These are phyloP conservation scores for Caenorhabditis drosophilae DNA, from an alignment of 2,888 invertebrate genomes.

Conservation along the genomic window DNA sequence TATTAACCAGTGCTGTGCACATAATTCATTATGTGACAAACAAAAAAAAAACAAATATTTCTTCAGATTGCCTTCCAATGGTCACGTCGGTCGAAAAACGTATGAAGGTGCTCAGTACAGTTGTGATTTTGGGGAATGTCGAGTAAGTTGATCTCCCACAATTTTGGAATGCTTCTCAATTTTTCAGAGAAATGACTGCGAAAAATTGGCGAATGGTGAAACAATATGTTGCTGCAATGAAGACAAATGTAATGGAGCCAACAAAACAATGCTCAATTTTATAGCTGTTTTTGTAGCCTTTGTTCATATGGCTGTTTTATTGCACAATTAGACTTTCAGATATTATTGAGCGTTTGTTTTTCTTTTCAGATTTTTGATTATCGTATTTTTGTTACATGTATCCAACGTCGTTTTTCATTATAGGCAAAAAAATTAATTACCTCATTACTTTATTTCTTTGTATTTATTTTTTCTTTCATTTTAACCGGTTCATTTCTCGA, in stretches of 20 bases:
- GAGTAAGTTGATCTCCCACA: slow-evolving; percentile 14
- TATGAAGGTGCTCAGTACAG: slow-evolving; percentile 40
- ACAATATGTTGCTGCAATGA: slow-evolving; percentile 30
- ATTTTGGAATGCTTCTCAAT: slow-evolving; percentile 3
- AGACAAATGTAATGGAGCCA: slow-evolving; percentile 25
- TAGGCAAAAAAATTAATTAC: neutral
- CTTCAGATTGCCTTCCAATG: slow-evolving; percentile 35
- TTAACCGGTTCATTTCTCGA: no score
- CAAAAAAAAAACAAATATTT: no score
- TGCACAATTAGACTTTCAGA: no score
- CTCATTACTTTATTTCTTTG: slow-evolving; percentile 1
- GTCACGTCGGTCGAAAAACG: slow-evolving; percentile 28
- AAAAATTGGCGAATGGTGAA: slow-evolving; percentile 18
- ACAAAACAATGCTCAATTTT: neutral
- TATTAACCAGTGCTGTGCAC: no score
- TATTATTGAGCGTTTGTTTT: neutral
- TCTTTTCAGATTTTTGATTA: neutral
- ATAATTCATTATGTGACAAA: neutral
- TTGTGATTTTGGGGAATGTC: slow-evolving; percentile 36
- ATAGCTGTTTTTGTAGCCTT: neutral
- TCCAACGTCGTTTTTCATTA: neutral
- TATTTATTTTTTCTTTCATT: no score
- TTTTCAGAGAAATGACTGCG: slow-evolving; percentile 31
- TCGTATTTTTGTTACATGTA: neutral
- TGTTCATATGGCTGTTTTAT: slow-evolving; percentile 1